Evolutionary conservation across 2,888 invertebrate species (phyloP).

Genomic region (Leptarthrus brevirostris): DNA sequence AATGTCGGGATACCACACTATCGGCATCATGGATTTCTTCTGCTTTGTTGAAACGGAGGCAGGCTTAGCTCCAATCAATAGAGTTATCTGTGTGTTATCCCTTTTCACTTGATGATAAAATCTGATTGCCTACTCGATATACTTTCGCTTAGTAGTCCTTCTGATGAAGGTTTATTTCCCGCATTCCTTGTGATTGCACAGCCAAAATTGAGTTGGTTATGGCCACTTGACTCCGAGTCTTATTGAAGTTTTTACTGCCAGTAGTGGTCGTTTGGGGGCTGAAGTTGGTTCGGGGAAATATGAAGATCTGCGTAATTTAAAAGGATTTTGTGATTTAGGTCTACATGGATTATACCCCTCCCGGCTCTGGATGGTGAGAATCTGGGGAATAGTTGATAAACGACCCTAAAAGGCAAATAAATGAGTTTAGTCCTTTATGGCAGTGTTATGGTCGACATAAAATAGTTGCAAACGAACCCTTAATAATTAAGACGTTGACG

Average conservation of each 20-base stretch:
- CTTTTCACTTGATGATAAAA: constrained; percentile 36
- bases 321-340: constrained; percentile 40
- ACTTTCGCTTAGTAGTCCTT: constrained; percentile 25
- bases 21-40: not conserved
- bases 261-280: constrained; percentile 1
- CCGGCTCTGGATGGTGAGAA: not conserved
- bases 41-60: not conserved
- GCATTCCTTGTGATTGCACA: constrained; percentile 3
- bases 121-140: constrained; percentile 37
- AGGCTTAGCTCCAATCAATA: constrained; percentile 44
- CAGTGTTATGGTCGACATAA: too few relatives aligned
- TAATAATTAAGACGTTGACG: too few relatives aligned
- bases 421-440: too few relatives aligned
- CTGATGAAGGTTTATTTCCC: constrained; percentile 21
- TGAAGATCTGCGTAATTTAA: constrained; percentile 24
- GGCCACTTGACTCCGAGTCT: constrained; percentile 26
- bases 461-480: too few relatives aligned
- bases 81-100: constrained; percentile 41
- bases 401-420: not conserved
- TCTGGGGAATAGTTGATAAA: constrained; percentile 22
- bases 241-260: constrained; percentile 39
- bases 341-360: too few relatives aligned
- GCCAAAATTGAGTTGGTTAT: constrained; percentile 30
- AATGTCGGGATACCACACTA: not conserved
- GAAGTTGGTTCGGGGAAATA: not conserved